Conservation (phyloP, 2,888 invertebrate species). For the Magallana nippona region DNA sequence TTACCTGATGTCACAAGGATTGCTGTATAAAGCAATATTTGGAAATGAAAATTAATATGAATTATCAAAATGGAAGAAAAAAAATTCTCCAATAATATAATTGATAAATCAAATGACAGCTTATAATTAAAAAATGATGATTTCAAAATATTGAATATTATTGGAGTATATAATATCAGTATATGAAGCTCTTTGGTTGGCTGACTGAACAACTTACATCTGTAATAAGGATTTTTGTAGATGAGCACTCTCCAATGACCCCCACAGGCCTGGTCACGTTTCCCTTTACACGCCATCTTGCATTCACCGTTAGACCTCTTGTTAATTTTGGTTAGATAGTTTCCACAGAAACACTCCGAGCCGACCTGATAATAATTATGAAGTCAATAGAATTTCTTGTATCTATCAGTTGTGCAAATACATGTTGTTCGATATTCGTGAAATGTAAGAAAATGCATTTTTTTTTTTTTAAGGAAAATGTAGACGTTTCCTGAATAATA, state of each 20-base stretch:
- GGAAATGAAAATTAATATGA: neutral
- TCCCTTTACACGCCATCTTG: constrained; percentile 11
- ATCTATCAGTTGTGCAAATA: too few species aligned
- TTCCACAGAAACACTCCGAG: neutral
- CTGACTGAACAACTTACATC: constrained; percentile 1
- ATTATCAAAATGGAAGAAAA: too few species aligned
- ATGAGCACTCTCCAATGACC: neutral
- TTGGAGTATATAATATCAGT: too few species aligned
- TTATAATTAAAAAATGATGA: neutral
- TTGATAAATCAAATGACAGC: neutral
- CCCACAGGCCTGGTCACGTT: neutral
- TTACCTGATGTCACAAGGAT: constrained; percentile 15
- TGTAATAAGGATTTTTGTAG: neutral
- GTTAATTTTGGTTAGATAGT: neutral
- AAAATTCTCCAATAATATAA: too few species aligned
- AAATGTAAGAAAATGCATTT: too few species aligned
- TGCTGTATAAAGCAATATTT: neutral
- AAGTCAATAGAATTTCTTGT: neutral
- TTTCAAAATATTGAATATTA: too few species aligned
- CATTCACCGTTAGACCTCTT: neutral
- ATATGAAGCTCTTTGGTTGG: too few species aligned
- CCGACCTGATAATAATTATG: neutral
- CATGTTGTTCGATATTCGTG: too few species aligned
- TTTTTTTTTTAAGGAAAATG: too few species aligned
- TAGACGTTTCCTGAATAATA: too few species aligned